Conservation (phyloP, 2,888 invertebrate species). For the Flabesymbios commensalis region DNA sequence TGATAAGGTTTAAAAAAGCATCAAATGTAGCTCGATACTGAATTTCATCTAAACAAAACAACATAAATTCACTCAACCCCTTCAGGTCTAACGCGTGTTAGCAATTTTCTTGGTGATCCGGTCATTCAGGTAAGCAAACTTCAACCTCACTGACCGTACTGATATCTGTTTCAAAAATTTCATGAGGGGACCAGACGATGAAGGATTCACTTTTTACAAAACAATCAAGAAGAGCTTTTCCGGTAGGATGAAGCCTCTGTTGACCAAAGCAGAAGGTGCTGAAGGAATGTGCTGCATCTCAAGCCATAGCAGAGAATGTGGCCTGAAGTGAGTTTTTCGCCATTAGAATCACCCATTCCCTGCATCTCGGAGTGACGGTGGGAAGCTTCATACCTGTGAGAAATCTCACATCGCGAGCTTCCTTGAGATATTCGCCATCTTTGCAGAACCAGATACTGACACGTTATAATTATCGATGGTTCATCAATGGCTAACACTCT, state of each 20-base stretch:
- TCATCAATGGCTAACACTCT: conserved; percentile 18
- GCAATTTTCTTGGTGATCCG: no score
- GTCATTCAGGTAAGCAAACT: no score
- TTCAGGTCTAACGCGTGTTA: no score
- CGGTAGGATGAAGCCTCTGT: no score
- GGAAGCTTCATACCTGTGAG: conserved; percentile 24
- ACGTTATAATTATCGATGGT: conserved; percentile 22
- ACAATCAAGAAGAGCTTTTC: neutral
- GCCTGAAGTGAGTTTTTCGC: conserved; percentile 18
- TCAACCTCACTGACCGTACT: no score
- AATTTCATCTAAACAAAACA: no score
- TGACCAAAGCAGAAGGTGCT: conserved; percentile 16
- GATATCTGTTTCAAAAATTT: no score
- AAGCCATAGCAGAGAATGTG: conserved; percentile 27
- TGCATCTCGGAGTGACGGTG: conserved; percentile 24
- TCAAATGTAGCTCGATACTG: no score
- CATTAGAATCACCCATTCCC: conserved; percentile 30
- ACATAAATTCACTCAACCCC: no score
- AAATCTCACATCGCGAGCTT: conserved; percentile 26
- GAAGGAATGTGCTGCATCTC: conserved; percentile 26
- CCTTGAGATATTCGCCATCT: conserved; percentile 12
- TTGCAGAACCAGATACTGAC: conserved; percentile 16
- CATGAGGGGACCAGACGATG: no score
- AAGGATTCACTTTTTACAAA: no score
- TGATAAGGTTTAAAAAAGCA: no score